phyloP scores from a whole-genome alignment of 92 coral and sea anemone species.

The Porites divaricata region DNA sequence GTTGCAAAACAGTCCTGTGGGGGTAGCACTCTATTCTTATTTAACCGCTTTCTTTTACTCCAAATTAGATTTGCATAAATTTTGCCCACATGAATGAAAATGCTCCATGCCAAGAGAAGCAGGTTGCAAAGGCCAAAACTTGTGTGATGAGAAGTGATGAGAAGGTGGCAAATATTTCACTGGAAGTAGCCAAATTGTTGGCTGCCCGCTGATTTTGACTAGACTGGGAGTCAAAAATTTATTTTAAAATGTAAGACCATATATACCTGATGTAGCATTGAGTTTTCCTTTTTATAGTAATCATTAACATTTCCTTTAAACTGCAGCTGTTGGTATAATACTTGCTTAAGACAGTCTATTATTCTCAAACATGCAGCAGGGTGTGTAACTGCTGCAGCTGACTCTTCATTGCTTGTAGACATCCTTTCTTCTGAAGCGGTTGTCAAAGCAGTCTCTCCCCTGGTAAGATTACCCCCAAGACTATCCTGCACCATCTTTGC shows the following conservation, averaged over 20 bases:
- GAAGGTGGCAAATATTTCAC: too few relatives aligned
- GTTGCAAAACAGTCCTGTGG: too few relatives aligned
- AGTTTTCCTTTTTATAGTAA: constrained; percentile 78
- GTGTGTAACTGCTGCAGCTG: constrained; percentile 24
- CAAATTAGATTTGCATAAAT: too few relatives aligned
- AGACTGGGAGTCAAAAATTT: too few relatives aligned
- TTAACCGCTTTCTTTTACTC: too few relatives aligned
- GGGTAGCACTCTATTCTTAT: too few relatives aligned
- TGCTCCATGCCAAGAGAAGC: too few relatives aligned
- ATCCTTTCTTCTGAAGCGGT: constrained; percentile 9
- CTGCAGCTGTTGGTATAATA: constrained; percentile 72
- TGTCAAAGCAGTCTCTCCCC: background rate
- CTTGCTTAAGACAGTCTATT: constrained; percentile 68
- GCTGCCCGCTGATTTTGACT: too few relatives aligned
- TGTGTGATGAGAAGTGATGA: too few relatives aligned
- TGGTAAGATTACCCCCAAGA: constrained; percentile 8
- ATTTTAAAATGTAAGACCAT: background rate
- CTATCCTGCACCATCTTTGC: constrained; percentile 59
- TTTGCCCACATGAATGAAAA: too few relatives aligned
- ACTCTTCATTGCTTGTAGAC: constrained; percentile 2
- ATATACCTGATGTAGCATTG: constrained; percentile 83
- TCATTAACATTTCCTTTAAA: constrained; percentile 77
- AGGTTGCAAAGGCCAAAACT: too few relatives aligned
- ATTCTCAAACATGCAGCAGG: constrained; percentile 53
- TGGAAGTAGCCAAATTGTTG: too few relatives aligned